Evolutionary conservation across 2,888 invertebrate genomes (phyloP), one percentile per base, ranked within the genome.

Genomic region (Zygothrica quintamaculata): DNA sequence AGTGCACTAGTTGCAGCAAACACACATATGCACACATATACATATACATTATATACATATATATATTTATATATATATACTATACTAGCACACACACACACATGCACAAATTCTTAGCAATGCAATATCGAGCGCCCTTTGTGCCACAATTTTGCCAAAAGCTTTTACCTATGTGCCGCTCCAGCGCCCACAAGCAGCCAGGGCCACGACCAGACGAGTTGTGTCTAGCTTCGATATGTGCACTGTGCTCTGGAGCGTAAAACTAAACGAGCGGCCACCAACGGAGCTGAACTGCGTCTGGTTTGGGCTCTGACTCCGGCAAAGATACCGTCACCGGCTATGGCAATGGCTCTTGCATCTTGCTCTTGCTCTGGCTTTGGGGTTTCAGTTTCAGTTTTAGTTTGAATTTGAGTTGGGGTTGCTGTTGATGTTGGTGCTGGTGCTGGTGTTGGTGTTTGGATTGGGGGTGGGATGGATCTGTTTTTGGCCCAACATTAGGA

Each of bases 61-160:
- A 43, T 9, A 36, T 39, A 55, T 9, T 47, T 29, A 9, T 31
- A 55, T 8, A 46, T 6, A 4, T 3, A 8, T 31, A 3, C n/a
- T n/a, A n/a, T n/a, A n/a, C n/a, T 9, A 9, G 34, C 1, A n/a
- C n/a, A 39, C 8, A 44, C n/a, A 11, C 18, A 22, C 3, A 22
- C 3, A 5, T 3, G n/a, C 40, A 46, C 46, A 34, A 60, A 50
- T 56, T 57, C 53, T 42, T 34, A 57, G 61, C 69, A 70, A 69
- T 76, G 82, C 87, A 88, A 85, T 81, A 88, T 84, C 74, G 70
- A 77, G 74, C 74, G 84, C 74, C 80, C 87, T 87, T 82, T 82
- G 82, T 87, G 77, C 68, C 65, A 84, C 84, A 84, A 76, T 85
- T 87, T 78, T 66, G 74, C 74, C 74, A 68, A 77, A 84, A 87